phyloP scores from a whole-genome alignment of 2,113 vertebrate species.

The Aspidoscelis tigris region DNA sequence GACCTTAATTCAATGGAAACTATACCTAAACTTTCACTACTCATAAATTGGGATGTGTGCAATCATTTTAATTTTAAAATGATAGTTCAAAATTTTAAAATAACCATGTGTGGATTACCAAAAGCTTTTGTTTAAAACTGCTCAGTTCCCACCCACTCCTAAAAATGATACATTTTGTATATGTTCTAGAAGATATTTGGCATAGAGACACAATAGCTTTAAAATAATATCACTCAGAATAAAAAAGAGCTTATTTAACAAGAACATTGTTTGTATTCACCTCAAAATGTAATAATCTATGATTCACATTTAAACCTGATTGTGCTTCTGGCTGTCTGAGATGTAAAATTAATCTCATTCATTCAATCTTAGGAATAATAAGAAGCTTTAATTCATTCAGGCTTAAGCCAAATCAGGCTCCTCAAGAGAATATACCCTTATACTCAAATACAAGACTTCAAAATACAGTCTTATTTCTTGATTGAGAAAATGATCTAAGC shows the following conservation, averaged over 20 bases:
- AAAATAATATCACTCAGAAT: not conserved
- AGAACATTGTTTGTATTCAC: constrained; percentile 10
- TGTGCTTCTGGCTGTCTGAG: not conserved
- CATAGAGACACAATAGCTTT: not conserved
- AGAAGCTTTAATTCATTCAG: not conserved
- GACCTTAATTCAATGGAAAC: no score
- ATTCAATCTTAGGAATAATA: not conserved
- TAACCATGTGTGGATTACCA: no score
- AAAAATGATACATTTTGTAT: not conserved
- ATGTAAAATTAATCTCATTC: constrained; percentile 1
- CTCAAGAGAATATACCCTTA: not conserved
- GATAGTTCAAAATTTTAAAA: constrained; percentile 8
- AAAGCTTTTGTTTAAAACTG: no score
- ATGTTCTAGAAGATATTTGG: not conserved
- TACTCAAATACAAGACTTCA: constrained; percentile 6
- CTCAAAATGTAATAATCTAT: constrained; percentile 18
- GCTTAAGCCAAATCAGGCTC: not conserved
- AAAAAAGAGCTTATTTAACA: constrained; percentile 4
- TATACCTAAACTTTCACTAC: no score
- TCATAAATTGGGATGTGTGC: no score
- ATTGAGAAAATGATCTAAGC: constrained; percentile 18
- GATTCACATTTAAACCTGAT: constrained; percentile 3
- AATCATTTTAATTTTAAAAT: constrained; percentile 36
- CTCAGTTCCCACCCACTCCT: constrained; percentile 12
- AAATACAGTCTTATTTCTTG: not conserved